Base-by-base conservation (phyloP, 2,888 invertebrate genomes). In the Carabus problematicus region DNA sequence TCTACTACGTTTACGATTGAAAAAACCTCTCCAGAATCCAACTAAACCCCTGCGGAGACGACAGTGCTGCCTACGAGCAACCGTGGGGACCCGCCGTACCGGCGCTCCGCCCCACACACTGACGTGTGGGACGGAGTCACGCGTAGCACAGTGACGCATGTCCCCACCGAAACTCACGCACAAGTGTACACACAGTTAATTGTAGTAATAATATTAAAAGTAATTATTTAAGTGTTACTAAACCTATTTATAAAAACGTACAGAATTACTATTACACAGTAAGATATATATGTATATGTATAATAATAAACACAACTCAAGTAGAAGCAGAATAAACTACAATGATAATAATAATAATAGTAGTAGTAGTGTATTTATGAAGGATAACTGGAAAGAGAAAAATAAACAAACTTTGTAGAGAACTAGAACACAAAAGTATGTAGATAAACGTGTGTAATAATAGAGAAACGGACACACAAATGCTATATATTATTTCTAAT, bases 11-110 rank as follows among this genome's bases (percentile, higher is more conserved):
- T 89, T 91, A 85, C 88, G 87, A 87, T 89, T 91, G 85, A 90
- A 91, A 88, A 87, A 91, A 85, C 91, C 91, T 86, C 87, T 90
- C 91, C 91, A 91, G 86, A 87, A 87, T 84, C 91, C 90, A 86
- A 91, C 88, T 86, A 89, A 88, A 87, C 88, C 88, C 86, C 87
- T 89, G 84, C 86, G 85, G 80, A 85, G 84, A 85, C 83, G 85
- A 85, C 88, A 86, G 82, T 85, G 86, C 82, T 86, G 87, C 84
- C 84, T 73, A 42, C 43, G 59, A 52, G 49, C 60, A 52, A 68
- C 60, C 42, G 52, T 41, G 60, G 67, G 54, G 49, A 58, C 41
- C n/a, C n/a, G n/a, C n/a, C n/a, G n/a, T n/a, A n/a, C n/a, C 19
- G 71, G 19, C 55, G 63, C 58, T 58, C 45, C 70, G 69, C 69